Evolutionary conservation across 1,140 invertebrate species (phyloP).

Genomic region (Drosophila nasuta): DNA sequence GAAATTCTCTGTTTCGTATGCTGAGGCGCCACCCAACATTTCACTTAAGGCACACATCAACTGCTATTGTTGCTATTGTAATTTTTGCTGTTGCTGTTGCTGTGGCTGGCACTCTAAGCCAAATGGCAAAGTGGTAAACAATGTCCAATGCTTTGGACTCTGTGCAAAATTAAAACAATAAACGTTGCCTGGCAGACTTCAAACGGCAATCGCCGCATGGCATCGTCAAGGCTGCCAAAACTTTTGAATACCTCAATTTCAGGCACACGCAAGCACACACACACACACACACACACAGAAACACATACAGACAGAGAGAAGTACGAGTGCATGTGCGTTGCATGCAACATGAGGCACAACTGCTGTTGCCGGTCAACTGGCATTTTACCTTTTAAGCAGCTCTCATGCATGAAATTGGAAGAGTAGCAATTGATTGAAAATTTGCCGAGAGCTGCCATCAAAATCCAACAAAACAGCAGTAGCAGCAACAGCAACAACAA

Average conservation of each 20-base stretch:
- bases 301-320: neutral
- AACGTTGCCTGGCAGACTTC: constrained; percentile 50
- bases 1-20: constrained; percentile 4
- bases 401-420: constrained; percentile 82
- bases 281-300: neutral
- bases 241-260: constrained; percentile 53
- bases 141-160: constrained; percentile 65
- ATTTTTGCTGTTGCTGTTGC: constrained; percentile 12
- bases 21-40: constrained; percentile 36
- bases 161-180: constrained; percentile 79
- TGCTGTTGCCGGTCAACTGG: constrained; percentile 65
- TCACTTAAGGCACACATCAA: constrained; percentile 35
- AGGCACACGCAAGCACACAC: constrained; percentile 10
- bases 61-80: constrained; percentile 17
- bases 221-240: constrained; percentile 41
- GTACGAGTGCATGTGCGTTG: constrained; percentile 24
- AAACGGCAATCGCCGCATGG: constrained; percentile 39
- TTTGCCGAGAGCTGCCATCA: constrained; percentile 61
- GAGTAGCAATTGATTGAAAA: constrained; percentile 83
- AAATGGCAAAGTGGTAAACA: constrained; percentile 80
- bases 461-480: constrained; percentile 39
- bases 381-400: constrained; percentile 82
- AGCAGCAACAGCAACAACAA: constrained; percentile 17
- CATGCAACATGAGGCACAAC: constrained; percentile 43
- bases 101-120: constrained; percentile 59